Percentiles rank a stretch among this genome's conserved stretches.
phyloP scores from a whole-genome alignment of 2,113 vertebrate genomes.

The Boulengerochromis microlepis region DNA sequence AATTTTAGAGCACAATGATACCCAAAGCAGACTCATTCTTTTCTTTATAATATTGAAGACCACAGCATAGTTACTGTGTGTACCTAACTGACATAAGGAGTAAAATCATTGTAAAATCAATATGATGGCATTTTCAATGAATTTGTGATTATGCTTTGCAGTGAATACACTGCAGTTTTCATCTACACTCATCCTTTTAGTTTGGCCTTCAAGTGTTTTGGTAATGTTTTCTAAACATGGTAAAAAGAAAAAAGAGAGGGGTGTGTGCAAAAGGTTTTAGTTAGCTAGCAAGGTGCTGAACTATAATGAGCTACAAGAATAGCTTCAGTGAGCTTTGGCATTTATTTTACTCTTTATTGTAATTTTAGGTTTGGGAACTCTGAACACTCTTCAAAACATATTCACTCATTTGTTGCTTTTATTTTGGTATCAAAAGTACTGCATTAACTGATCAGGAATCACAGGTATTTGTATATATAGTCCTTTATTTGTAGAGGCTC shows the following conservation, averaged over 20 bases:
- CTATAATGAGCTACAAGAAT: neutral
- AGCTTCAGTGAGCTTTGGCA: fast-evolving
- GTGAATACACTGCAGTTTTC: neutral
- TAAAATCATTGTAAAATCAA: neutral
- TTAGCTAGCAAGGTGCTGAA: neutral
- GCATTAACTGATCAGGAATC: neutral
- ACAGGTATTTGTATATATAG: fast-evolving
- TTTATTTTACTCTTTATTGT: neutral
- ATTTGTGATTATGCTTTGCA: neutral
- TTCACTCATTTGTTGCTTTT: neutral
- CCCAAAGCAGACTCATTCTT: neutral
- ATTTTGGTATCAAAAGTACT: neutral
- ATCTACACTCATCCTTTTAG: neutral
- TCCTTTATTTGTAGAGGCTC: neutral
- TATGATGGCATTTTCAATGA: neutral
- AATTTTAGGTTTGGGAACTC: neutral
- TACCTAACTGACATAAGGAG: neutral
- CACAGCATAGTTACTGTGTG: neutral
- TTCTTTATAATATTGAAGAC: neutral
- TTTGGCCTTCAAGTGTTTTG: neutral
- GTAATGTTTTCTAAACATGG: neutral
- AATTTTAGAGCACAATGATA: neutral
- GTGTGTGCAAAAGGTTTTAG: neutral
- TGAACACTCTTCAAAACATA: neutral
- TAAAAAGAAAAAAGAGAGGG: neutral